phyloP scores from a whole-genome alignment of 2,888 invertebrate species.

The Meiosimyza decipiens region DNA sequence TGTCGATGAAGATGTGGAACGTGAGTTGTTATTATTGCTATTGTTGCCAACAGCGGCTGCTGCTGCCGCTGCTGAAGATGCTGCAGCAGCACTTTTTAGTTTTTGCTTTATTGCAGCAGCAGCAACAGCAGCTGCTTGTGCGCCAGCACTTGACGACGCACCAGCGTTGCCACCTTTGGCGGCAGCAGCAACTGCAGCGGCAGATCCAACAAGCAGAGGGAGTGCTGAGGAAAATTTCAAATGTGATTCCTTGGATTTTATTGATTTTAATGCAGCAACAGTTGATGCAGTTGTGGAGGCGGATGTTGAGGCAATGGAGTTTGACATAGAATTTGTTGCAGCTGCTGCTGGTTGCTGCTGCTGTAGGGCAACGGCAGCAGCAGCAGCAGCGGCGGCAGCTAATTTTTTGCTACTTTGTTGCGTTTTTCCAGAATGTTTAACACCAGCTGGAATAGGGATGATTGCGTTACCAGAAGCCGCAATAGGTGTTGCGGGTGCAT shows the following conservation, averaged over 20 bases:
- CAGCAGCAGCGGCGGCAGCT: constrained; percentile 40
- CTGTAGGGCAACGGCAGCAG: constrained; percentile 42
- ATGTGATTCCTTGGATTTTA: constrained; percentile 53
- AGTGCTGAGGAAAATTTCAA: constrained; percentile 56
- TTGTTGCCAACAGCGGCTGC: constrained; percentile 48
- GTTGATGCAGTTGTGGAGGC: constrained; percentile 45
- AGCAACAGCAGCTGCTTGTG: constrained; percentile 50
- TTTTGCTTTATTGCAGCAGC: constrained; percentile 58
- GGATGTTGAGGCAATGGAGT: constrained; percentile 37
- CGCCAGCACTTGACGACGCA: constrained; percentile 43
- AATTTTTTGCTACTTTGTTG: constrained; percentile 29
- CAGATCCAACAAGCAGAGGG: constrained; percentile 57
- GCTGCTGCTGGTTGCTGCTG: constrained; percentile 44
- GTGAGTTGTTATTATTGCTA: constrained; percentile 45
- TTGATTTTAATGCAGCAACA: constrained; percentile 43
- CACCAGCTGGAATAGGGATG: constrained; percentile 48
- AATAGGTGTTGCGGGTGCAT: constrained; percentile 41
- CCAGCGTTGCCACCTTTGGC: constrained; percentile 53
- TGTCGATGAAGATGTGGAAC: constrained; percentile 59
- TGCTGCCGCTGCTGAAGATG: constrained; percentile 50
- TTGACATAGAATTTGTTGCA: constrained; percentile 30
- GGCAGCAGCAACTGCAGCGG: constrained; percentile 58
- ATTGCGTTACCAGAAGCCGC: constrained; percentile 45
- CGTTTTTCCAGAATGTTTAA: constrained; percentile 39
- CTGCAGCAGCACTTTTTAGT: constrained; percentile 54